These are phyloP conservation scores for Rattus rattus DNA, from an alignment of 2,113 vertebrate species.

Conservation along the genomic window DNA sequence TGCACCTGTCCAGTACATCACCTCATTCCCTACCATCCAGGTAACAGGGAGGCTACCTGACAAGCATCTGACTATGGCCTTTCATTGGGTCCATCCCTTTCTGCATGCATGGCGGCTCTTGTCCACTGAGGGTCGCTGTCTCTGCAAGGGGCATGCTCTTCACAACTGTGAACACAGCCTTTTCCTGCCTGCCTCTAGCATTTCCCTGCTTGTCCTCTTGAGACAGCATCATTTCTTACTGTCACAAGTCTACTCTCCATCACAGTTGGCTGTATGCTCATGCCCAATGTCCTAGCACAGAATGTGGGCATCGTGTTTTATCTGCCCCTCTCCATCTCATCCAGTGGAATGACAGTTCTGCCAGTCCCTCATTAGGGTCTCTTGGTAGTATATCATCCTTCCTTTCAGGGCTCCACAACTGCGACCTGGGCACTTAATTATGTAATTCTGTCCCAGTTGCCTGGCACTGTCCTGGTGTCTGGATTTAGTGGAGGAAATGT, in stretches of 20 bases:
- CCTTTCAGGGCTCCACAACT: background rate
- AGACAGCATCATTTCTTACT: too few relatives aligned
- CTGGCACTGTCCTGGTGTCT: background rate
- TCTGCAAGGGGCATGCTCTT: background rate
- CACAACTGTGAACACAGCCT: background rate
- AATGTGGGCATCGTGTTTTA: fast-evolving
- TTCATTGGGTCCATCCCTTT: background rate
- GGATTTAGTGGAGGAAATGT: background rate
- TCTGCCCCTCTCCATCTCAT: background rate
- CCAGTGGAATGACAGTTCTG: background rate
- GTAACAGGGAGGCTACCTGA: background rate
- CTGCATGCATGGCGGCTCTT: background rate
- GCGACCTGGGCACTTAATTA: background rate
- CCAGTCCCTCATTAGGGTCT: background rate
- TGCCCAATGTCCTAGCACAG: background rate
- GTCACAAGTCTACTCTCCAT: too few relatives aligned
- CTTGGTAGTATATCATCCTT: background rate
- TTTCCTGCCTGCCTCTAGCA: background rate
- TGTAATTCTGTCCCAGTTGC: background rate
- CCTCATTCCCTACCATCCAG: background rate
- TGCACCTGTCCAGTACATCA: background rate
- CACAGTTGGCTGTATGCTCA: fast-evolving
- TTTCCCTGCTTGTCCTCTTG: background rate
- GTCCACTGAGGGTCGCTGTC: background rate
- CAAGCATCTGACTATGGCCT: background rate